phyloP scores from a whole-genome alignment of 1,140 invertebrate genomes.

The Pseudomyrmex cubaensis region DNA sequence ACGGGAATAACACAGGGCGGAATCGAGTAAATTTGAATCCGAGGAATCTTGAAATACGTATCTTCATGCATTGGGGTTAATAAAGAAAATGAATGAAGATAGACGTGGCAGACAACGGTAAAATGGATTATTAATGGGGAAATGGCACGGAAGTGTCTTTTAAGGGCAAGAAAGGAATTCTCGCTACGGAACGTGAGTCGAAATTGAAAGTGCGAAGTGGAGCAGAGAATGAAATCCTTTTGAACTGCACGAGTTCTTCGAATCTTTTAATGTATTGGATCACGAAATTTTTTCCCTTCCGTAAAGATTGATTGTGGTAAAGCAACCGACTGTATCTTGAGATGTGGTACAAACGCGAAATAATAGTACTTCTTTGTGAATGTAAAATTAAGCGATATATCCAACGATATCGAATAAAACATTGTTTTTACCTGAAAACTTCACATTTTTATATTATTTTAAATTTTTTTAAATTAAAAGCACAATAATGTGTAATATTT shows the following conservation, averaged over 20 bases:
- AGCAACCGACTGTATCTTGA: slow-evolving; percentile 13
- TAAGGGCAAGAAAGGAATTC: slow-evolving; percentile 30
- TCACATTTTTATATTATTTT: too few relatives aligned
- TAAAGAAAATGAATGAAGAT: slow-evolving; percentile 22
- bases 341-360: neutral
- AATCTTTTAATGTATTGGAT: slow-evolving; percentile 12
- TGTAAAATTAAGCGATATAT: too few relatives aligned
- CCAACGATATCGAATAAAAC: too few relatives aligned
- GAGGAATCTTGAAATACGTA: neutral
- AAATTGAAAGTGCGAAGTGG: slow-evolving; percentile 45
- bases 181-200: slow-evolving; percentile 10
- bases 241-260: slow-evolving; percentile 9
- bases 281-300: slow-evolving; percentile 31
- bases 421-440: too few relatives aligned
- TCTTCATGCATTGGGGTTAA: neutral
- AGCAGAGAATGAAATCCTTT: slow-evolving; percentile 13
- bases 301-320: slow-evolving; percentile 8
- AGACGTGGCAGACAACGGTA: neutral
- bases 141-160: slow-evolving; percentile 9
- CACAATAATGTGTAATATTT: neutral
- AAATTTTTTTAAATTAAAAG: neutral
- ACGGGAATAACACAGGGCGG: neutral
- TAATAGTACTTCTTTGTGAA: neutral
- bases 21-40: slow-evolving; percentile 9
- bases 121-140: slow-evolving; percentile 32